Base-by-base conservation (phyloP, 2,797 vertebrate species). In the Propithecus perrieri region DNA sequence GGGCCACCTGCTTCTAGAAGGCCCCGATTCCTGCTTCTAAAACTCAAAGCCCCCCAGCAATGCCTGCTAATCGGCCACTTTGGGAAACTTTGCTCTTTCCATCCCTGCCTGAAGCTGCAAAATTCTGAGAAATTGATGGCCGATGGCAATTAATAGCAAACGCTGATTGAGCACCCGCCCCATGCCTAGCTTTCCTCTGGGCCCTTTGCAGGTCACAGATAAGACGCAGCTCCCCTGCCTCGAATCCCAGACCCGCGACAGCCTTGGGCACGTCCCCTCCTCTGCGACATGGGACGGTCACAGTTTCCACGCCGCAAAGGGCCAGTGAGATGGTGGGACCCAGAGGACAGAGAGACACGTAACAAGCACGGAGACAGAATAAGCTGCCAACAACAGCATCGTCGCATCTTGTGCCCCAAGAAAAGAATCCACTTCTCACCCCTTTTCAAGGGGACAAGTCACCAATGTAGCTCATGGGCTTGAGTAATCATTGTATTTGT, bases 321-420 rank as follows among this genome's bases (percentile, higher is more conserved):
- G 63, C n/a, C 41, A 57, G 5, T 13, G 59, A 67, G 91, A 4
- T 30, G 41, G 41, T 0, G 8, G 15, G 1, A 43, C 75, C 35
- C 43, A 4, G 35, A 72, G 3, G 11, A 8, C 6, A 18, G 35
- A 67, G 0, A 53, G 17, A 10, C 1, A 9, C 4, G 1, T 8
- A 2, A 1, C 15, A 6, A 55, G 38, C 38, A 0, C 43, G 2
- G 3, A 24, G 38, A 4, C 24, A 43, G 4, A 8, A 9, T 0
- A 26, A 26, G 85, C 85, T 12, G 0, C 5, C 13, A 4, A 0
- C 20, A 2, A 3, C 20, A 7, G 26, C 4, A 5, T 2, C 5
- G 10, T 13, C 6, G 2, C 7, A 13, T 26, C 72, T 76, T 20
- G 2, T 4, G 30, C n/a, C 71, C 50, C 50, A 35, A 30, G 61